Percentiles rank a stretch among this genome's conserved stretches.
These are phyloP conservation scores for Rhinoptilus africanus DNA, from an alignment of 2,113 vertebrate genomes.

Conservation along the genomic window DNA sequence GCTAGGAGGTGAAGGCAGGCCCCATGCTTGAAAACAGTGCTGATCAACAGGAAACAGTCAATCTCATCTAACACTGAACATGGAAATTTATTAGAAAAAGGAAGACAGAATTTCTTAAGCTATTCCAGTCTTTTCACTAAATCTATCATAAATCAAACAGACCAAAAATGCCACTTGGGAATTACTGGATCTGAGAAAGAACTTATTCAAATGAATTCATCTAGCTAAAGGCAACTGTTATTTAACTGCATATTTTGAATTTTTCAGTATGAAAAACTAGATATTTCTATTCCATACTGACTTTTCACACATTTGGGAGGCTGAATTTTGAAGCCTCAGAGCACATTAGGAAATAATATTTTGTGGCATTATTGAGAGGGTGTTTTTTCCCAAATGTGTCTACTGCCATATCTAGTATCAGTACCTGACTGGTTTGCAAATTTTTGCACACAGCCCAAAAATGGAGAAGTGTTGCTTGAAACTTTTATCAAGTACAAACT, in stretches of 20 bases:
- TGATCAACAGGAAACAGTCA: not conserved
- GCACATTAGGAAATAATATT: conserved; percentile 35
- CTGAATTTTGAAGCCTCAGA: conserved; percentile 33
- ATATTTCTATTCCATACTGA: conserved; percentile 51
- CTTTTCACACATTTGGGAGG: conserved; percentile 20
- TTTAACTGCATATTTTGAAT: conserved; percentile 58
- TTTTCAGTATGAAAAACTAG: conserved; percentile 43
- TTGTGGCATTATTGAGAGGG: not conserved
- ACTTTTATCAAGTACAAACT: not conserved
- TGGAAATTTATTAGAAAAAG: not conserved
- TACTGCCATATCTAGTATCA: not conserved
- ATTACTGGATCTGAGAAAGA: conserved; percentile 36
- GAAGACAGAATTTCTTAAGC: not conserved
- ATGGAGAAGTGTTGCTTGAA: not conserved
- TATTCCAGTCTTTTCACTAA: not conserved
- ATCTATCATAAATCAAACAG: conserved; percentile 17
- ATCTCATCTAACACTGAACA: not conserved
- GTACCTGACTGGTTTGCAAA: not conserved
- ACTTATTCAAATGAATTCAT: conserved; percentile 59
- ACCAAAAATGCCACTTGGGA: not conserved
- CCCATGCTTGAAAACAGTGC: not conserved
- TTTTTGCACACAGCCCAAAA: not conserved
- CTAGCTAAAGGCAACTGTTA: conserved; percentile 49
- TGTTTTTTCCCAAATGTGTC: not conserved
- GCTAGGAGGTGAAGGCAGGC: not conserved